phyloP scores from a whole-genome alignment of 1,140 invertebrate species.

The Delia radicum region DNA sequence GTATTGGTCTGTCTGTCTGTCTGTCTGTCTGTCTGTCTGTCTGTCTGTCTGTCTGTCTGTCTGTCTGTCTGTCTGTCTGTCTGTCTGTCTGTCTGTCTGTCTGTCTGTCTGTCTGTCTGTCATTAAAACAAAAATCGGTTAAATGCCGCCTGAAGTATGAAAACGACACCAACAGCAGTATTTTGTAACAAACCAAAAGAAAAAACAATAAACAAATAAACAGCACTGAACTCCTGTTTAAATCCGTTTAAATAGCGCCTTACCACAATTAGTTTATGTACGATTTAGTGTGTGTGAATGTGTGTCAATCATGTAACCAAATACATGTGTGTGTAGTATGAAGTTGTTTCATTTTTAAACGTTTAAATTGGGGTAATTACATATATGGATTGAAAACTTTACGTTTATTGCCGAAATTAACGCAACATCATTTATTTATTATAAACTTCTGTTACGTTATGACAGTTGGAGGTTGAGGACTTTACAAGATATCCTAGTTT shows the following conservation, averaged over 20 bases:
- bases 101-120: background rate
- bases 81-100: background rate
- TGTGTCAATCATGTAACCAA: too few species aligned
- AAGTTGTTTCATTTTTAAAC: too few species aligned
- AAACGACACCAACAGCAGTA: background rate
- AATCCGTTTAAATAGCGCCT: background rate
- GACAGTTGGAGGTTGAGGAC: too few species aligned
- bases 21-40: background rate
- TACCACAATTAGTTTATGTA: background rate
- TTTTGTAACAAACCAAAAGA: background rate
- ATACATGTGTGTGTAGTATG: too few species aligned
- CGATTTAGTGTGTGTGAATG: background rate
- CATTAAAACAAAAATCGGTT: background rate
- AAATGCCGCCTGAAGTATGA: background rate
- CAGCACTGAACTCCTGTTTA: background rate
- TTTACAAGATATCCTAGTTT: too few species aligned
- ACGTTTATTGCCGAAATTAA: too few species aligned
- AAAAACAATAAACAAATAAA: background rate
- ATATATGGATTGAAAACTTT: too few species aligned
- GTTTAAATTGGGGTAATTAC: too few species aligned
- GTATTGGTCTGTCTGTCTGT: too few species aligned
- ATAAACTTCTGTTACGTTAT: too few species aligned
- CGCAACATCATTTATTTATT: too few species aligned
- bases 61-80: background rate
- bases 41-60: too few species aligned